Base-by-base conservation (phyloP, 1,140 invertebrate genomes). In the Bombus affinis region DNA sequence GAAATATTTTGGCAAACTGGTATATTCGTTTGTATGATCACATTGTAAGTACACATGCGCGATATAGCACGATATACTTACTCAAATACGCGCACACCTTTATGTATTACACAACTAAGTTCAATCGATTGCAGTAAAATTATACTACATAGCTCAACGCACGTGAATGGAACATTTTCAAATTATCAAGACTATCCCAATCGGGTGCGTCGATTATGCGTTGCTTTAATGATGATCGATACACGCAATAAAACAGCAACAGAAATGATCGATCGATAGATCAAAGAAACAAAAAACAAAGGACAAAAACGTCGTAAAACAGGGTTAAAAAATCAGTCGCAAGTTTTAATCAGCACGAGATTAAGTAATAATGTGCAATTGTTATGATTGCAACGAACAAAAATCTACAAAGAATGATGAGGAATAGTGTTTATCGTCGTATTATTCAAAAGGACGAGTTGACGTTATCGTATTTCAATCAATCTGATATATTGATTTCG, bases 101-200 rank as follows among this genome's bases (percentile, higher is more conserved):
- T 71, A 59, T 57, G 70, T 59, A 37, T 85, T 80, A 62, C 57
- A 73, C 72, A 80, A 82, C 35, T 62, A 70, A n/a, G 37, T 59
- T 81, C 28, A 47, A 77, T 70, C 66, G 78, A 80, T 76, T 32
- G 59, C 77, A 76, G 72, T 70, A 47, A 70, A 78, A 44, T 53
- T 37, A 42, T 57, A 76, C 18, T 28, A 59, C 65, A 78, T 81
- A 59, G 79, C 79, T 77, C 39, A 47, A 81, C 42, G 57, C 59
- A 72, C 37, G 44, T 68, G 66, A 81, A 73, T 73, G 71, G n/a
- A 12, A 65, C 57, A 74, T 85, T 83, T 84, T 39, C n/a, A 68
- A 80, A 75, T 80, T 65, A 72, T 78, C 81, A 42, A 42, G 35
- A 53, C 32, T 12, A 66, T 15, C 2, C 35, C 10, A 65, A 80